phyloP scores from a whole-genome alignment of 2,888 invertebrate genomes.

The Nephrotoma appendiculata region DNA sequence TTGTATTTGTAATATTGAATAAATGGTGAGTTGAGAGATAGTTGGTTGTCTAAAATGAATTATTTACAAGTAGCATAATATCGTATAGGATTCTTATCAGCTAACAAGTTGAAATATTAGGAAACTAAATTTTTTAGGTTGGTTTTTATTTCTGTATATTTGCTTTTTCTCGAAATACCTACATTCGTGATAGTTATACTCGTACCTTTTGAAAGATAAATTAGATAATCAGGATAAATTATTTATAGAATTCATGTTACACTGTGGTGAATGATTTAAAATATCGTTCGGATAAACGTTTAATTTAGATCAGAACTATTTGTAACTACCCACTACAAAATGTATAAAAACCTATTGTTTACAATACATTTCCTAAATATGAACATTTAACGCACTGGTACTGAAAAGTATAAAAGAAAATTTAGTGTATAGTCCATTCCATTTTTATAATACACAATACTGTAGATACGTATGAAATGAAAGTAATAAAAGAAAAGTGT shows the following conservation, averaged over 20 bases:
- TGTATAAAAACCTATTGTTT: neutral
- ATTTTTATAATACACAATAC: neutral
- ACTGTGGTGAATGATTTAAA: neutral
- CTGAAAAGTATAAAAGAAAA: neutral
- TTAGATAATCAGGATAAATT: neutral
- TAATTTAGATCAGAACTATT: neutral
- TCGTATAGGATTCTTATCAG: too few species aligned
- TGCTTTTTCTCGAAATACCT: neutral
- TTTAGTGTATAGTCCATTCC: neutral
- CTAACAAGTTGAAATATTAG: too few species aligned
- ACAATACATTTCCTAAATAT: neutral
- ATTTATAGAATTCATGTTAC: neutral
- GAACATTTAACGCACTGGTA: neutral
- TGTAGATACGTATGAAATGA: neutral
- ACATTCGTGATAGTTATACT: neutral
- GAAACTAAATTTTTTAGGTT: neutral
- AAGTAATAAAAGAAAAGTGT: neutral
- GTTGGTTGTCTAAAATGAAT: neutral
- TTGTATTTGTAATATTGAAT: neutral
- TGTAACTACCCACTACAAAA: neutral
- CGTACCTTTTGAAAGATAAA: neutral
- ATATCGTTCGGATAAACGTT: neutral
- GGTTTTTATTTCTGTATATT: neutral
- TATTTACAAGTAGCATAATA: neutral
- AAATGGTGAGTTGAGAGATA: neutral